These are phyloP conservation scores for Lycorma delicatula DNA, from an alignment of 1,140 invertebrate genomes.

Conservation along the genomic window DNA sequence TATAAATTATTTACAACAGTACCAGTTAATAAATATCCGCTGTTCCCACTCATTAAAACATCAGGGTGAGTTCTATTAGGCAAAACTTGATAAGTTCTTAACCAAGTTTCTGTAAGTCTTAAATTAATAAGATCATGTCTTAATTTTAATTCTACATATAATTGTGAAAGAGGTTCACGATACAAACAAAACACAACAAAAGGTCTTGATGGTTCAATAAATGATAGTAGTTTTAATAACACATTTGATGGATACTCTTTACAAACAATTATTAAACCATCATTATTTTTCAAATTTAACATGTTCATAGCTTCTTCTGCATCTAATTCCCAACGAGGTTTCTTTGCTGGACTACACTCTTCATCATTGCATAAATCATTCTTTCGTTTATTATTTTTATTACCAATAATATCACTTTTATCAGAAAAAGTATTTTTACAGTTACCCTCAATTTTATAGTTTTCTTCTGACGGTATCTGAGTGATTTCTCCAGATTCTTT, in stretches of 20 bases:
- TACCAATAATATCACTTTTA: constrained; percentile 25
- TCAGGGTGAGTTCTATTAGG: constrained; percentile 75
- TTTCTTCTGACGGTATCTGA: background rate
- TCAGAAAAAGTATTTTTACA: constrained; percentile 8
- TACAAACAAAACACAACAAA: constrained; percentile 75
- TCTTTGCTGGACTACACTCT: constrained; percentile 36
- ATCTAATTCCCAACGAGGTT: constrained; percentile 54
- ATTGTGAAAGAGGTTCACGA: constrained; percentile 71
- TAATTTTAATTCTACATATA: constrained; percentile 65
- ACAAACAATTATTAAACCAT: constrained; percentile 67
- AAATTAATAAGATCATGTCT: constrained; percentile 59
- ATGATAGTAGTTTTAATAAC: constrained; percentile 59
- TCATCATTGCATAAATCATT: constrained; percentile 9
- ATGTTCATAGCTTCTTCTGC: constrained; percentile 50
- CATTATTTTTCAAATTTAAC: constrained; percentile 50
- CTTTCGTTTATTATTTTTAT: constrained; percentile 19
- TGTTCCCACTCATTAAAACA: constrained; percentile 62
- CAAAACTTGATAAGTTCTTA: constrained; percentile 82
- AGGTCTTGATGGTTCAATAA: constrained; percentile 65
- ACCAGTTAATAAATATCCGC: constrained; percentile 66
- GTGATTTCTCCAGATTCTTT: background rate
- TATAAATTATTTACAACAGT: constrained; percentile 16
- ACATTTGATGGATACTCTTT: constrained; percentile 80
- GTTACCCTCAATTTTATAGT: background rate
- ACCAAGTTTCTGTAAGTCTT: constrained; percentile 74